Evolutionary conservation across 2,113 vertebrate genomes (phyloP).

Genomic region (Eidolon helvum): DNA sequence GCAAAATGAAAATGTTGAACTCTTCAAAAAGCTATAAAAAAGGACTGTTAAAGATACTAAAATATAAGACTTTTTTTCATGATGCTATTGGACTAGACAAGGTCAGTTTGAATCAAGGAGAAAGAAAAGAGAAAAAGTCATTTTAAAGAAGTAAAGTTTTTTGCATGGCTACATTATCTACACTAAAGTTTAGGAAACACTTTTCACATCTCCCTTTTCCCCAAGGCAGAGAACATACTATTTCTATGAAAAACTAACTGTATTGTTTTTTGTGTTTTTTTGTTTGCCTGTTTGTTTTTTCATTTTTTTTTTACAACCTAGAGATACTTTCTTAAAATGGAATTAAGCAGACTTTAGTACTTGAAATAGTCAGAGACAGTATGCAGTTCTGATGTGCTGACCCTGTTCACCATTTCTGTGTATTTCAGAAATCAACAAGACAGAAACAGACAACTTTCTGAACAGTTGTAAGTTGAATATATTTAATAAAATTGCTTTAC

Average conservation of each 20-base stretch:
- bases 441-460: constrained; percentile 72
- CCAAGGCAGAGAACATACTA: background rate
- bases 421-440: constrained; percentile 78
- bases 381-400: background rate
- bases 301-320: background rate
- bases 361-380: background rate
- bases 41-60: background rate
- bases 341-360: background rate
- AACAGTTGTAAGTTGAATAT: constrained; percentile 70
- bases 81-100: background rate
- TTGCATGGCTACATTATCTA: background rate
- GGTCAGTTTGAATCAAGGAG: too few species aligned
- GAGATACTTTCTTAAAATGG: background rate
- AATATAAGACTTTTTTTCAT: background rate
- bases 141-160: too few species aligned
- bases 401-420: constrained; percentile 5
- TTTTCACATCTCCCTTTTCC: background rate
- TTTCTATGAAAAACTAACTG: background rate
- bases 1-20: background rate
- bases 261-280: background rate
- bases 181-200: background rate
- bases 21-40: background rate
- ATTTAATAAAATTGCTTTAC: background rate
- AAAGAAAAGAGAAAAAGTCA: too few species aligned
- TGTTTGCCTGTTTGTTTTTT: too few species aligned